A percentile compares a stretch with the other conserved stretches of the same genome.
phyloP scores from a whole-genome alignment of 2,888 invertebrate species.

The Anthrax anthrax region DNA sequence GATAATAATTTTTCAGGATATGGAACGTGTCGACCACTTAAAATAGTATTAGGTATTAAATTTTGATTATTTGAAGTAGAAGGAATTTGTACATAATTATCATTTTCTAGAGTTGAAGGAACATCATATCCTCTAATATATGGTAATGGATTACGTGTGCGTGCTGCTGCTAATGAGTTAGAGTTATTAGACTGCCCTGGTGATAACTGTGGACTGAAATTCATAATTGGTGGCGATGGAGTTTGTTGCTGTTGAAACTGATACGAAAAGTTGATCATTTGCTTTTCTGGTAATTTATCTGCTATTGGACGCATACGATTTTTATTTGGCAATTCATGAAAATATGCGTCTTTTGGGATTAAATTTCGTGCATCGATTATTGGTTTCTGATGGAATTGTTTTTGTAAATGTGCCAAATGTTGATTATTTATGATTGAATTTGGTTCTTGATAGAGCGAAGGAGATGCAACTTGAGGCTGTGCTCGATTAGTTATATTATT shows the following conservation, averaged over 20 bases:
- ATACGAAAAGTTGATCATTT: constrained; percentile 8
- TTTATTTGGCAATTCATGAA: constrained; percentile 43
- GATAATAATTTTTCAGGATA: constrained; percentile 12
- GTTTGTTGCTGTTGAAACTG: constrained; percentile 4
- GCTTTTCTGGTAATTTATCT: constrained; percentile 13
- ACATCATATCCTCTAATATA: constrained; percentile 7
- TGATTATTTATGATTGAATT: constrained; percentile 1
- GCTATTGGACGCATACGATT: constrained; percentile 12
- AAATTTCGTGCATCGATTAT: constrained; percentile 21
- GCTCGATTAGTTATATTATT: constrained; percentile 10
- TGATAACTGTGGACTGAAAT: constrained; percentile 6
- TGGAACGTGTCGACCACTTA: background rate
- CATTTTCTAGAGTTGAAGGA: background rate
- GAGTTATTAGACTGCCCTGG: background rate
- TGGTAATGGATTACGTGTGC: constrained; percentile 14
- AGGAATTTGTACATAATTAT: background rate
- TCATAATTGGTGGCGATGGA: constrained; percentile 9
- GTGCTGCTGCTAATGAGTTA: background rate
- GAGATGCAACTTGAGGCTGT: constrained; percentile 13
- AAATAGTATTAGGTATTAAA: background rate
- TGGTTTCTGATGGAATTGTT: background rate
- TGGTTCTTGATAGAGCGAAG: background rate
- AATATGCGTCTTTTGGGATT: constrained; percentile 47
- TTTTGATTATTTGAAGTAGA: background rate
- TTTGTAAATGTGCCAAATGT: constrained; percentile 14